These are phyloP conservation scores for Hybos culiciformis DNA, from an alignment of 2,888 invertebrate species.

Conservation along the genomic window DNA sequence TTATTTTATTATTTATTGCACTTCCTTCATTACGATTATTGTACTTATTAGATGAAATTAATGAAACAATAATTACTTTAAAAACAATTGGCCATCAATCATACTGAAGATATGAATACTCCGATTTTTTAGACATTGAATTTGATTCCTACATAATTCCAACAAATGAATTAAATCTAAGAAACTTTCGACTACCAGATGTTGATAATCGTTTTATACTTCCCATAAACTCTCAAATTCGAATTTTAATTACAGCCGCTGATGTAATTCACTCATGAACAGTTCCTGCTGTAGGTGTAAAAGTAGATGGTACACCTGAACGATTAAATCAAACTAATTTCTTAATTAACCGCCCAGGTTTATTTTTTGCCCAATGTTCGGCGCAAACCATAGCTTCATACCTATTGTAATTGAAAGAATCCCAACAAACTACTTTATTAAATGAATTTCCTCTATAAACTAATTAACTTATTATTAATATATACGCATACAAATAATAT, in stretches of 20 bases:
- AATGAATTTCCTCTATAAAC: conserved; percentile 38
- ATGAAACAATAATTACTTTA: conserved; percentile 42
- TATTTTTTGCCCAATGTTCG: conserved; percentile 67
- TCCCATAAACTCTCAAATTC: conserved; percentile 48
- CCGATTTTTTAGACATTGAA: conserved; percentile 44
- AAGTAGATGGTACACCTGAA: conserved; percentile 51
- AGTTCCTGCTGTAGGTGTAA: conserved; percentile 45
- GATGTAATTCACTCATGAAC: conserved; percentile 58
- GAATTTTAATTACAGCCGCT: conserved; percentile 44
- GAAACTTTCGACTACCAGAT: conserved; percentile 45
- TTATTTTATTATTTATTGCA: conserved; percentile 48
- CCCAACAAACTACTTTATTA: conserved; percentile 41
- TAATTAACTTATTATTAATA: too few species aligned
- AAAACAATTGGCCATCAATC: conserved; percentile 53
- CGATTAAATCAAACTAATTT: conserved; percentile 51
- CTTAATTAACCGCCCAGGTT: conserved; percentile 46
- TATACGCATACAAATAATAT: too few species aligned
- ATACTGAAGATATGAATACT: conserved; percentile 56
- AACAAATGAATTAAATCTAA: conserved; percentile 29
- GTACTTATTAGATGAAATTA: conserved; percentile 48
- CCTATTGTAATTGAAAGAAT: conserved; percentile 54
- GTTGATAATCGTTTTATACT: conserved; percentile 48
- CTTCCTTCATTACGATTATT: conserved; percentile 45
- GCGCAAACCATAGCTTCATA: conserved; percentile 67
- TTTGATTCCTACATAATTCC: conserved; percentile 51